These are phyloP conservation scores for Philantomba maxwellii DNA, from an alignment of 2,113 vertebrate species.

Conservation along the genomic window DNA sequence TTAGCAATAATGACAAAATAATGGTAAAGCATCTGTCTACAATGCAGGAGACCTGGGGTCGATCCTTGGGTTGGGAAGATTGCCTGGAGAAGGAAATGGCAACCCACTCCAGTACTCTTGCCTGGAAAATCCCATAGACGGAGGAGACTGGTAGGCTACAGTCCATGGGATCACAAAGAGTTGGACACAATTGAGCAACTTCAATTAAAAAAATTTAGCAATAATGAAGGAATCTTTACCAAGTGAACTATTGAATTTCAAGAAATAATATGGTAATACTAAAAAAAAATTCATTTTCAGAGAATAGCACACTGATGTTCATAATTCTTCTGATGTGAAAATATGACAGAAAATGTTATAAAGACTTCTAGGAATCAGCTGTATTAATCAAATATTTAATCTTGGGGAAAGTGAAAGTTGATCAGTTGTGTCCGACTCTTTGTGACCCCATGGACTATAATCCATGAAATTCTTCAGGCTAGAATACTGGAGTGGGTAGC, in stretches of 20 bases:
- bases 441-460: neutral
- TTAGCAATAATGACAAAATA: neutral
- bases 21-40: neutral
- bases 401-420: neutral
- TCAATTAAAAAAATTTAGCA: neutral
- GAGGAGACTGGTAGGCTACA: neutral
- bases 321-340: neutral
- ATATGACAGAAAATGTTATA: neutral
- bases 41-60: neutral
- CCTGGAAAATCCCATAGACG: neutral
- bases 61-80: accelerated
- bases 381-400: neutral
- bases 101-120: neutral
- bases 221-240: neutral
- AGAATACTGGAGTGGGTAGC: neutral
- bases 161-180: neutral
- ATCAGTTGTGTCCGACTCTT: neutral
- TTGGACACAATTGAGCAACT: accelerated
- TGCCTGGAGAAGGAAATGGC: neutral
- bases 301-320: neutral
- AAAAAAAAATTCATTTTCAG: neutral
- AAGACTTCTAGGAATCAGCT: neutral
- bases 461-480: neutral
- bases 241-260: neutral
- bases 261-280: neutral